phyloP scores from a whole-genome alignment of 1,140 invertebrate genomes.

The Achatina immaculata region DNA sequence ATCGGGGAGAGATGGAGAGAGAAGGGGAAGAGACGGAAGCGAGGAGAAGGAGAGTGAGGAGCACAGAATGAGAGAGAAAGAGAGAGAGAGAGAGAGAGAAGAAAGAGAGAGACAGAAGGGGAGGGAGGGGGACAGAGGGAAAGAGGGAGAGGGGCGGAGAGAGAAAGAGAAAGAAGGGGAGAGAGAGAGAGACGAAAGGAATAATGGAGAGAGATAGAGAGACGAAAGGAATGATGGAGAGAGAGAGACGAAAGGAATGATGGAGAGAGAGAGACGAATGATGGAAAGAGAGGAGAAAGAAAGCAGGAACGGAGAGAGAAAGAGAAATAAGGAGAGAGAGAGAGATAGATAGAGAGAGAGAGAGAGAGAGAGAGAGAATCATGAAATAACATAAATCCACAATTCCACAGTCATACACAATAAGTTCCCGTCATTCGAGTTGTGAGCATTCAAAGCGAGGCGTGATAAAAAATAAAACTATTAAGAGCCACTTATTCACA shows the following conservation, averaged over 20 bases:
- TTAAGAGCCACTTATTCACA: too few species aligned
- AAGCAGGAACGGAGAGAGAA: too few species aligned
- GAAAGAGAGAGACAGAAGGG: conserved; percentile 8
- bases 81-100: neutral
- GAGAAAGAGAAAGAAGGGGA: conserved; percentile 3
- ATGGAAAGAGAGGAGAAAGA: too few species aligned
- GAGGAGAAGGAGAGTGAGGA: neutral
- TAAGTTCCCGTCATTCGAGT: too few species aligned
- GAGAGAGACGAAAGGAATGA: neutral
- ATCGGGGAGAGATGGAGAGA: neutral
- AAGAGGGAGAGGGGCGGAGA: conserved; percentile 1
- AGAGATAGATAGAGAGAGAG: too few species aligned
- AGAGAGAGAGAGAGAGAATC: too few species aligned
- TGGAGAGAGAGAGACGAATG: too few species aligned
- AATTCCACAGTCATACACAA: too few species aligned
- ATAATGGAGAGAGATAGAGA: neutral
- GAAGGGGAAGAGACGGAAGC: neutral
- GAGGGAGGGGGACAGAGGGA: neutral
- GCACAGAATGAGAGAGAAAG: neutral
- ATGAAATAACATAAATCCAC: too few species aligned
- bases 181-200: neutral
- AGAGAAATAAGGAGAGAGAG: too few species aligned
- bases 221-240: neutral
- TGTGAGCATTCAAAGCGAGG: too few species aligned
- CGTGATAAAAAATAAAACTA: too few species aligned